Evolutionary conservation across 2,797 vertebrate genomes (phyloP).

Genomic region (Trichosurus vulpecula): DNA sequence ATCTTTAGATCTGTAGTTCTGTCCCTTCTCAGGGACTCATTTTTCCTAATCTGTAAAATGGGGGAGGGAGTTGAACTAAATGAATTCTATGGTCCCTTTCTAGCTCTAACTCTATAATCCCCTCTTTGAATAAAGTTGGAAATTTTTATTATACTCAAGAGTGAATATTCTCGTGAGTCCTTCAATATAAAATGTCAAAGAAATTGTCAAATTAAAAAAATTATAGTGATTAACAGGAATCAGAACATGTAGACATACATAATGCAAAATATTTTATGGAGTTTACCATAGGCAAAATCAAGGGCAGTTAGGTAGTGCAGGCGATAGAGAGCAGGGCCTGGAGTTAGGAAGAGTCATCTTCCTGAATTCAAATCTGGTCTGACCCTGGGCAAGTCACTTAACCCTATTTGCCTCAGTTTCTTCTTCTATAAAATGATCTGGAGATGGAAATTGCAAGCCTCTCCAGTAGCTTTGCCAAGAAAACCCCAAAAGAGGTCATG

Average conservation of each 20-base stretch:
- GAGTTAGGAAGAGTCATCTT: neutral
- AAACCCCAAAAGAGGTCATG: neutral
- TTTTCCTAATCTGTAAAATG: neutral
- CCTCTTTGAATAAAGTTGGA: slow-evolving; percentile 55
- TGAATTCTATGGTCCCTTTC: neutral
- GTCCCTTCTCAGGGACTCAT: neutral
- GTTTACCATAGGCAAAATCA: slow-evolving; percentile 33
- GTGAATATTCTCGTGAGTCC: slow-evolving; percentile 50
- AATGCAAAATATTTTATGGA: slow-evolving; percentile 16
- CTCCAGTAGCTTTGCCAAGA: neutral
- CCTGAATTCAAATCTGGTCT: neutral
- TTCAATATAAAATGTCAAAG: slow-evolving; percentile 64
- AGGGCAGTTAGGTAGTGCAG: neutral
- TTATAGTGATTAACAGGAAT: slow-evolving; percentile 54
- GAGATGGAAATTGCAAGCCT: neutral
- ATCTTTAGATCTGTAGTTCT: neutral
- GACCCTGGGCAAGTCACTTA: neutral
- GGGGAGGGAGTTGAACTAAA: neutral
- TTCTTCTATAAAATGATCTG: neutral
- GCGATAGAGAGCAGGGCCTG: neutral
- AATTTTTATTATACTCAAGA: slow-evolving; percentile 33
- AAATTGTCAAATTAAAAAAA: slow-evolving; percentile 71
- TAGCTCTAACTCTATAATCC: neutral
- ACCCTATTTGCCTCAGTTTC: neutral
- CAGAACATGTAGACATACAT: slow-evolving; percentile 54